Percentiles rank a stretch among this genome's conserved stretches.
These are phyloP conservation scores for Channa maculata DNA, from an alignment of 2,113 vertebrate genomes.

Conservation along the genomic window DNA sequence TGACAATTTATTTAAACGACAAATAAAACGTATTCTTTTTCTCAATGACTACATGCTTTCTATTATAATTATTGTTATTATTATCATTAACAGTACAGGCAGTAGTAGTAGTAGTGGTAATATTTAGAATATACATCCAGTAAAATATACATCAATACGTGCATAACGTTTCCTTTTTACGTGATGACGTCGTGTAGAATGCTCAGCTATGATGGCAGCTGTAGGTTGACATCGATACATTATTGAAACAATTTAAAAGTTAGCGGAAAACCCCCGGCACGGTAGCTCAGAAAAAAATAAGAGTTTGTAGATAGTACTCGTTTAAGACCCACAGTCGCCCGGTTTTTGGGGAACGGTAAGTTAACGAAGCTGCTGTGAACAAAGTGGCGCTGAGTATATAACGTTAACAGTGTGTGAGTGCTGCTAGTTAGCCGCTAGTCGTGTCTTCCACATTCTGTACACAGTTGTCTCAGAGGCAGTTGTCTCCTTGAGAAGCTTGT, in stretches of 20 bases:
- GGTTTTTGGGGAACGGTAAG: conserved; percentile 83
- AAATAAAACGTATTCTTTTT: no score
- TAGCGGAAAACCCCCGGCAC: conserved; percentile 70
- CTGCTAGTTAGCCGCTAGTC: conserved; percentile 24
- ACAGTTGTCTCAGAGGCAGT: background rate
- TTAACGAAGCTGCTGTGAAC: conserved; percentile 58
- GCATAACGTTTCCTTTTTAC: conserved; percentile 48
- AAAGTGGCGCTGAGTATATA: conserved; percentile 33
- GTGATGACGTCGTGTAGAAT: conserved; percentile 74
- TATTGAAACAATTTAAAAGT: conserved; percentile 80
- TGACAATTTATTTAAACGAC: no score
- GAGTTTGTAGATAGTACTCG: conserved; percentile 66
- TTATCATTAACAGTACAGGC: no score
- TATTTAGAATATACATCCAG: no score
- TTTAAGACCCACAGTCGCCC: conserved; percentile 64
- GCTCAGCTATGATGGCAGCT: conserved; percentile 79
- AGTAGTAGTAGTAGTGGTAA: no score
- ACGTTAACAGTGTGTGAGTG: background rate
- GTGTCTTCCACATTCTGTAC: conserved; percentile 20
- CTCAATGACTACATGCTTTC: no score
- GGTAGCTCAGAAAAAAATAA: conserved; percentile 48
- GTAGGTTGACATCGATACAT: conserved; percentile 79
- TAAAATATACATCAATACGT: background rate
- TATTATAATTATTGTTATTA: no score
- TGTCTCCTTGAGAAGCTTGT: background rate